Conservation (phyloP, 2,888 invertebrate species). For the Ochropacha duplaris region DNA sequence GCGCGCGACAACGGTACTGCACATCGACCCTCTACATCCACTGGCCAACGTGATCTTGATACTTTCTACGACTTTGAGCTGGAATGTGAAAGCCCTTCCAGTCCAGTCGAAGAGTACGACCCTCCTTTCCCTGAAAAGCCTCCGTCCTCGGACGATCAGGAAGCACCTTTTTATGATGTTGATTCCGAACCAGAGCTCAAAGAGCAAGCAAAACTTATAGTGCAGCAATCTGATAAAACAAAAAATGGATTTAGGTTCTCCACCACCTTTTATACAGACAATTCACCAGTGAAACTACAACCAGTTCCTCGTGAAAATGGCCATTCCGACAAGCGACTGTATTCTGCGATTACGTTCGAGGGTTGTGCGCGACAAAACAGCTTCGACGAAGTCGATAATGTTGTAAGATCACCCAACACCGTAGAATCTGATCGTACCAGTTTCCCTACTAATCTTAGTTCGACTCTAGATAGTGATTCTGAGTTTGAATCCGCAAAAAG, state of each 20-base stretch:
- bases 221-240: slow-evolving; percentile 75
- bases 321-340: slow-evolving; percentile 65
- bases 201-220: slow-evolving; percentile 54
- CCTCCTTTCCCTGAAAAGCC: slow-evolving; percentile 80
- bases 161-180: slow-evolving; percentile 81
- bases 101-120: slow-evolving; percentile 84
- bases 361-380: slow-evolving; percentile 73
- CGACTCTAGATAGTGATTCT: slow-evolving; percentile 69
- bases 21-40: slow-evolving; percentile 46
- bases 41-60: slow-evolving; percentile 72
- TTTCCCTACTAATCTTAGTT: slow-evolving; percentile 42
- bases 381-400: slow-evolving; percentile 66
- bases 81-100: slow-evolving; percentile 86
- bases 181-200: slow-evolving; percentile 71
- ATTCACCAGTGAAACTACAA: slow-evolving; percentile 69
- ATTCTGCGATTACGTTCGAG: slow-evolving; percentile 76
- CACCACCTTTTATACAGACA: slow-evolving; percentile 67
- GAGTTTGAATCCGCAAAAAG: slow-evolving; percentile 78
- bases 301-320: slow-evolving; percentile 73
- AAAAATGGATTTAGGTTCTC: slow-evolving; percentile 77
- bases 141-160: slow-evolving; percentile 77
- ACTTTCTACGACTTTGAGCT: slow-evolving; percentile 86
- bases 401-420: slow-evolving; percentile 31
- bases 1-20: slow-evolving; percentile 44
- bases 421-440: slow-evolving; percentile 46